phyloP scores from a whole-genome alignment of 2,113 vertebrate genomes.

The Regulus satrapa region DNA sequence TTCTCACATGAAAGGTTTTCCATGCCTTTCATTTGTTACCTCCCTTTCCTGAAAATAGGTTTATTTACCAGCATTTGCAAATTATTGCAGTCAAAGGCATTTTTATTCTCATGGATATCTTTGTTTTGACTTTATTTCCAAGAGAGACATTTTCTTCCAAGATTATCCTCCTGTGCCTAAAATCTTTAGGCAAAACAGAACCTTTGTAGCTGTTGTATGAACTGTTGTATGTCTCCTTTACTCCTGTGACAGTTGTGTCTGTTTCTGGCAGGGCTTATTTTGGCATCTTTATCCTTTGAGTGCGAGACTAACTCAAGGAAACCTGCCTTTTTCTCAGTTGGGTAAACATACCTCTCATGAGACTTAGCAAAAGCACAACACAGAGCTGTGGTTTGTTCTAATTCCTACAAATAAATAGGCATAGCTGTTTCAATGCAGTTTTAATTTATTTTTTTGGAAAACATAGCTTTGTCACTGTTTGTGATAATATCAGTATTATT shows the following conservation, averaged over 20 bases:
- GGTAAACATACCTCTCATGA: neutral
- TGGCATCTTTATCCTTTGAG: neutral
- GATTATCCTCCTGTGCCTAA: neutral
- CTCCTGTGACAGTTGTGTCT: neutral
- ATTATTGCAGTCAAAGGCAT: neutral
- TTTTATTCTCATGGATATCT: neutral
- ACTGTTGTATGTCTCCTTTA: neutral
- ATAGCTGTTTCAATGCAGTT: neutral
- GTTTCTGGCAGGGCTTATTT: neutral
- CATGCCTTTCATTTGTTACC: neutral
- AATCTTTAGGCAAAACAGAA: neutral
- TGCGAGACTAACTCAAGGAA: neutral
- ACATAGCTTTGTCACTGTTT: neutral
- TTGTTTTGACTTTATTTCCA: neutral
- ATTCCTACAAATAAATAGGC: neutral
- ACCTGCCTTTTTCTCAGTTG: neutral
- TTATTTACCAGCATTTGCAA: neutral
- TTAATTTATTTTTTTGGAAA: neutral
- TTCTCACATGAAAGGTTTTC: conserved; percentile 27
- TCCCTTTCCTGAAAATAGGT: conserved; percentile 2
- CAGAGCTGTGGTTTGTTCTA: neutral
- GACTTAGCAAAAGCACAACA: neutral
- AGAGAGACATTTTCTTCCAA: neutral
- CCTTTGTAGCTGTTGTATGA: too few relatives aligned
- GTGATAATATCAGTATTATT: neutral